Evolutionary conservation across 1,140 invertebrate species (phyloP), one percentile per base, ranked within the genome.

Genomic region (Anastatus disparis): DNA sequence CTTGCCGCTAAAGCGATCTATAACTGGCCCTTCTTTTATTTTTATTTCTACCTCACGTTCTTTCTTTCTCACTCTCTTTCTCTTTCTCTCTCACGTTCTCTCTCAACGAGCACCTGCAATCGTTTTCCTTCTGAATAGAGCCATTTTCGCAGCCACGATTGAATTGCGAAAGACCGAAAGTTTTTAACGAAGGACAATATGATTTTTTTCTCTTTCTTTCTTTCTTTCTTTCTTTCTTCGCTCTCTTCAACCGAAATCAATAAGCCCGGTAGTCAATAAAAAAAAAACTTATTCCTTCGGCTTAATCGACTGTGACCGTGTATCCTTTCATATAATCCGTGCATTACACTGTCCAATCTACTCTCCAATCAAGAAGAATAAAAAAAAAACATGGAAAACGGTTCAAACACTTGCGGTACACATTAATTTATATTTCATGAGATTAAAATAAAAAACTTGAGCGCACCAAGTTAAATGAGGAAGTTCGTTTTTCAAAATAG

Each of bases 301-400:
- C 0, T 15, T 61, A 61, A 61, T 61, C 56, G 56, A 44, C 38
- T 44, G 56, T 61, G 56, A 44, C 56, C 24, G 56, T 61, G 56
- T 26, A 61, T 61, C 56, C 56, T 61, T 22, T 26, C 35, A 38
- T 29, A 44, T 44, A 10, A 44, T 3, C n/a, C 42, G 42, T n/a
- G n/a, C 35, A 38, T 38, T 38, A 38, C 35, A 38, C 35, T 38
- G n/a, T n/a, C n/a, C n/a, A n/a, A n/a, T n/a, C n/a, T n/a, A n/a
- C n/a, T n/a, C n/a, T n/a, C n/a, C n/a, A n/a, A n/a, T n/a, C n/a
- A n/a, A n/a, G n/a, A n/a, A n/a, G n/a, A n/a, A n/a, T n/a, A n/a
- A n/a, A n/a, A n/a, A n/a, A n/a, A n/a, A n/a, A n/a, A n/a, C n/a
- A n/a, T n/a, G n/a, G n/a, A n/a, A n/a, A n/a, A n/a, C n/a, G n/a